Evolutionary conservation across 1,140 invertebrate genomes (phyloP).

Genomic region (Idris sp.): DNA sequence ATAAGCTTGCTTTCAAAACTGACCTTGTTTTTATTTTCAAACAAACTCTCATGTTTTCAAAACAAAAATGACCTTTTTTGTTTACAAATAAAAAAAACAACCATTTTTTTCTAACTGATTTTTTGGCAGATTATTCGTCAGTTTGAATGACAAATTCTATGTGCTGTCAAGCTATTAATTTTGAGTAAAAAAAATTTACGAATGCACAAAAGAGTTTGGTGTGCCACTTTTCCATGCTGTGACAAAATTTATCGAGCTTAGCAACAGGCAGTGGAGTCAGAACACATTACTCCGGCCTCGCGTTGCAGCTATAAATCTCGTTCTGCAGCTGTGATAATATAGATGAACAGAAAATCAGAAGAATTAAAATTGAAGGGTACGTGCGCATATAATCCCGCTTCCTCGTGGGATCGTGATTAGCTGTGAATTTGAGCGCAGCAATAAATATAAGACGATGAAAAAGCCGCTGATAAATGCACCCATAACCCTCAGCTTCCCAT

Average conservation of each 20-base stretch:
- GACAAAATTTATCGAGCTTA: slow-evolving; percentile 47
- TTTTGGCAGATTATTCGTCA: too few relatives aligned
- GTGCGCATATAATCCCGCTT: slow-evolving; percentile 28
- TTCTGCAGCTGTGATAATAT: slow-evolving; percentile 55
- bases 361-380: slow-evolving; percentile 55
- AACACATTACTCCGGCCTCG: slow-evolving; percentile 28
- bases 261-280: slow-evolving; percentile 39
- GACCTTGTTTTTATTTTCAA: too few relatives aligned
- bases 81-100: too few relatives aligned
- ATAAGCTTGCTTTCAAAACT: too few relatives aligned
- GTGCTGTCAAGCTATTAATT: too few relatives aligned
- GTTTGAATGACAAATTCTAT: too few relatives aligned
- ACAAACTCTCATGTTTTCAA: too few relatives aligned
- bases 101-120: too few relatives aligned
- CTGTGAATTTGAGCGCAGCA: slow-evolving; percentile 26
- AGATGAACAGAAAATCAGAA: slow-evolving; percentile 50
- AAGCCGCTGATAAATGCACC: slow-evolving; percentile 18
- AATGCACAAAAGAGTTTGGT: slow-evolving; percentile 12
- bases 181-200: slow-evolving; percentile 19
- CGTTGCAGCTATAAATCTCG: slow-evolving; percentile 41
- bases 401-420: slow-evolving; percentile 38
- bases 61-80: too few relatives aligned
- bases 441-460: slow-evolving; percentile 49
- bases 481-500: slow-evolving; percentile 5
- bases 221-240: slow-evolving; percentile 13